Evolutionary conservation across 2,888 invertebrate species (phyloP).

Genomic region (Sarcophaga subvicina): DNA sequence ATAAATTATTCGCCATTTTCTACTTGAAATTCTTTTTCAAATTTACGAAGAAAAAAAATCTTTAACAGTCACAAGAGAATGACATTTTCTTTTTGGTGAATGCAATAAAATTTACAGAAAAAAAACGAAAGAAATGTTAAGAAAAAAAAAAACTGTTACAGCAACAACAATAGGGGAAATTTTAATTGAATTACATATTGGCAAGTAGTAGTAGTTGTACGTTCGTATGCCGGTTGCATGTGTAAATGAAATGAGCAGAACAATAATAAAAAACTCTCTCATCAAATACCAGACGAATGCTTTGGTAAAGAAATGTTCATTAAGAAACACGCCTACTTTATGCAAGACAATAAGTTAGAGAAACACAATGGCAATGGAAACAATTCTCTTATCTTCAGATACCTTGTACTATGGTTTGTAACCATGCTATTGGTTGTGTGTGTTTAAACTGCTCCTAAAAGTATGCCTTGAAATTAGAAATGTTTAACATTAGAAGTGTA

Average conservation of each 20-base stretch:
- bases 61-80: slow-evolving; percentile 24
- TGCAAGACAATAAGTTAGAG: neutral
- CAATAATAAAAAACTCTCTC: neutral
- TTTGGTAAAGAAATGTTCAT: neutral
- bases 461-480: neutral
- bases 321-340: slow-evolving; percentile 7
- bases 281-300: neutral
- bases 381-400: slow-evolving; percentile 35
- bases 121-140: neutral
- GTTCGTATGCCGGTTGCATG: slow-evolving; percentile 41
- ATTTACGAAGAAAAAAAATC: neutral
- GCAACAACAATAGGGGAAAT: slow-evolving; percentile 22
- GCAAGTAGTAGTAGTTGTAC: slow-evolving; percentile 40
- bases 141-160: slow-evolving; percentile 16
- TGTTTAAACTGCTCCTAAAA: neutral
- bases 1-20: slow-evolving; percentile 50
- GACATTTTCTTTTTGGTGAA: slow-evolving; percentile 29
- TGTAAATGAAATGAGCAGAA: neutral
- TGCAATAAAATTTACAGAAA: slow-evolving; percentile 42
- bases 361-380: neutral
- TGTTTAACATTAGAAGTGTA: neutral
- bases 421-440: neutral
- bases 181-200: slow-evolving; percentile 58
- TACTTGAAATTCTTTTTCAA: slow-evolving; percentile 32
- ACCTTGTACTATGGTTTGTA: slow-evolving; percentile 2